Base-by-base conservation (phyloP, 2,113 vertebrate genomes). In the Leptosomus discolor region DNA sequence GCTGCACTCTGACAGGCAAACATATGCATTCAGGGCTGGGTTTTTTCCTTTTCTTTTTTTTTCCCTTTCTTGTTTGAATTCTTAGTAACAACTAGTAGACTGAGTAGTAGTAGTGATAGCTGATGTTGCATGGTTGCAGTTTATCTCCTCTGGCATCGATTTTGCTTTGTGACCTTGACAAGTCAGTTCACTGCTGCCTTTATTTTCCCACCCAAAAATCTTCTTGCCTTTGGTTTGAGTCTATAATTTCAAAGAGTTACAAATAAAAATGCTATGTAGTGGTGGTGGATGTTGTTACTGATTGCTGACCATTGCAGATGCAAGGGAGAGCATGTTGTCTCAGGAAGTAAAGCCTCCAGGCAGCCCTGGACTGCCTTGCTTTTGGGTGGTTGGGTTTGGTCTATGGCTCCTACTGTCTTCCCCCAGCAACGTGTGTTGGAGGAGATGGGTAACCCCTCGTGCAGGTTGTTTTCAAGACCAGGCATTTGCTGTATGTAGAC, bases 1-100 rank as follows among this genome's bases (percentile, higher is more conserved):
- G 0, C 87, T 96, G 92, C 68, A 96, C 27, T 92, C 73, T 90
- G 96, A 94, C 93, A 96, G 69, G 76, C 86, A 93, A 88, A 93
- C 87, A 70, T 90, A 91, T 73, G 89, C 37, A 94, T 80, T 75
- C 0, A 1, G 12, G 29, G 5, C 41, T 69, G 22, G 0, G 19
- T 90, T 50, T 80, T 29, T 8, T 14, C 7, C 43, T 63, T 30
- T 61, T 65, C 43, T 88, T 71, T n/a, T 71, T 61, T 54, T 88
- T 58, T 30, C 12, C 15, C 85, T 92, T 69, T 68, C 87, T 96
- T 21, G 74, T 95, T 96, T 95, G 79, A 93, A 92, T 97, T 96
- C 89, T 85, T 95, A 85, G 30, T 0, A 3, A 87, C 94, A 96
- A 70, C 34, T 84, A 41, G 30, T 82, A 48, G 34, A 0, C 68